Evolutionary conservation across 2,113 vertebrate genomes (phyloP), one percentile per base, ranked within the genome.

Genomic region (Oncorhynchus tshawytscha): DNA sequence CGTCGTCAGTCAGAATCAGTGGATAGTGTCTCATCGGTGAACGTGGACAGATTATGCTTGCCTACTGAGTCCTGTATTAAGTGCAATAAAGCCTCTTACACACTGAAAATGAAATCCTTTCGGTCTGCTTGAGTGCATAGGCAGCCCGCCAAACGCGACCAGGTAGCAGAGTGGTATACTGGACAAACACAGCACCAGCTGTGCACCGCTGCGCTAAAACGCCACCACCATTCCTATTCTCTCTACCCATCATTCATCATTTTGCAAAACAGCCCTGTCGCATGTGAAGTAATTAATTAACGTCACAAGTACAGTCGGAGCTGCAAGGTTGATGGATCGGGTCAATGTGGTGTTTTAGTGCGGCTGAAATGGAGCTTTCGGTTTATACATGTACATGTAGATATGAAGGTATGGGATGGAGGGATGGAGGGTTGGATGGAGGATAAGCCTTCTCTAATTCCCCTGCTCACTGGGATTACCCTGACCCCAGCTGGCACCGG

Each of bases 61-160:
- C 89, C 90, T 90, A 87, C 88, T 90, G 91, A 91, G 92, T 92
- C 89, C 78, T 45, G 87, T 82, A 90, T 91, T 92, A 91, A 90
- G 92, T 83, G 88, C 82, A 82, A 69, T 15, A 84, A 78, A 70
- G 68, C 68, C 68, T 70, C 68, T 70, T 70, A 49, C 13, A 74
- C 39, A 64, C 13, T 9, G 22, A 65, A 49, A 66, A 74, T 45
- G 15, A 62, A 92, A 94, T 87, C 91, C 92, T 93, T 94, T 75
- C 54, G 77, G 75, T 70, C 64, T 76, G 88, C 87, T 78, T 85
- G 87, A 87, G 85, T 78, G 84, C 86, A 86, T 87, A 76, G 90
- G 88, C 88, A 65, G 16, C 15, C 71, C 73, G 90, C 90, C 92
- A 93, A 88, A 89, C 89, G 90, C 78, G 87, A 73, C 87, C 92